Base-by-base conservation (phyloP, 64 coral and sea anemone genomes). In the Pocillopora verrucosa region DNA sequence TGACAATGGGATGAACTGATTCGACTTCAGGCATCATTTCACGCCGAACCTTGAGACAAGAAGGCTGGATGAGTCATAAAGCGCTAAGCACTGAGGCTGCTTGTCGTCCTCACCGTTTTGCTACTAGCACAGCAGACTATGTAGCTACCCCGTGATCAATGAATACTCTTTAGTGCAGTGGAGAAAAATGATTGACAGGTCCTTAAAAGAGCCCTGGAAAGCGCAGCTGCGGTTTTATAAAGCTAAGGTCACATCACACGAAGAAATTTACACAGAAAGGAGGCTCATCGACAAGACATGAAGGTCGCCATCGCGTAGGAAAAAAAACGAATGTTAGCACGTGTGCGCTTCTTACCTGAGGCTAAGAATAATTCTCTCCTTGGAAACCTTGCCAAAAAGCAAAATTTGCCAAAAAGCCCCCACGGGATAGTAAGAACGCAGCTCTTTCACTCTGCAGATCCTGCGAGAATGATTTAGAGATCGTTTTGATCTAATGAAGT, bases 21-120 rank as follows among this genome's bases (percentile, higher is more conserved):
- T 85, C 82, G 22, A 85, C 82, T 85, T 72, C 82, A 69, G 82
- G 64, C 65, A 85, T 85, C 82, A 85, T 85, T 72, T 85, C 82
- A 85, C 65, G 64, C 38, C 82, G 64, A 36, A 85, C 82, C 82
- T 85, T 56, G n/a, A 57, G 22, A 41, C 82, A 41, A 85, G 65
- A 37, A 85, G 57, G 56, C 36, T 11, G 56, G 41, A 51, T 51
- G 45, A 85, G 56, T 36, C 22, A 84, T 26, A 65, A 1, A 11
- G 65, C 24, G 65, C 59, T 56, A 60, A 60, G 34, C 67, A 30
- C 64, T 34, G 38, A 37, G 63, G 22, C 37, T 84, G 81, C 19
- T 36, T 11, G 13, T 41, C 34, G 10, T 36, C 34, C 34, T 36
- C 10, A 75, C 26, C 73, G 4, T 75, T 75, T 13, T 75, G 73